Base-by-base conservation (phyloP, 1,140 invertebrate genomes). In the Drosophila navojoa region DNA sequence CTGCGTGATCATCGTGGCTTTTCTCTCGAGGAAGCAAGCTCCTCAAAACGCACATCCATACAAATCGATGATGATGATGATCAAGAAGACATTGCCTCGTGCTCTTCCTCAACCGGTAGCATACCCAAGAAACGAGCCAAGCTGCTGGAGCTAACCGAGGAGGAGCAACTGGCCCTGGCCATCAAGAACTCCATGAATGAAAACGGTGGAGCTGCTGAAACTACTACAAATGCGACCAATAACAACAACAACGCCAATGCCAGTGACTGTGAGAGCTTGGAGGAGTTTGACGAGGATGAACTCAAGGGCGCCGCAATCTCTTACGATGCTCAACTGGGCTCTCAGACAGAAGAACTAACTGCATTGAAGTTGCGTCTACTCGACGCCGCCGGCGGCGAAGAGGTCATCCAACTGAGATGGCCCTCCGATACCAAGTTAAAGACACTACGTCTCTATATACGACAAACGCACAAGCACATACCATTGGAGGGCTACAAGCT, bases 161-260 rank as follows among this genome's bases (percentile, higher is more conserved):
- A 92, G 38, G 91, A 92, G 54, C 91, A 92, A 72, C 55, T 92
- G 5, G 85, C 72, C 58, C 53, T 92, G 40, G 91, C 91, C 16
- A 92, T 92, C 11, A 82, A 89, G 53, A 92, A 92, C 82, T 92
- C 91, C 42, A 90, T 92, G 68, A 70, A 78, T n/a, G 91, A 92
- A 32, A 91, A 90, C 53, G 77, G 79, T 19, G 22, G 44, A 49
- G 25, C 11, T 53, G 44, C 52, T 3, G 55, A 49, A 19, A 25
- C 72, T 13, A 27, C 52, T 13, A 27, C 52, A 25, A 71, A 74
- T 40, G 4, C 64, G 4, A 57, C 66, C 59, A 82, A 62, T 45
- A 67, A 44, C 50, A 44, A 29, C 5, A 3, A 2, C 27, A 29
- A 29, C 27, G 3, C 2, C 27, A 66, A 70, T 29, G 72, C 63